A percentile compares a stretch with the other conserved stretches of the same genome.
Evolutionary conservation across 2,888 invertebrate species (phyloP).

Genomic region (Hypolimnas misippus): DNA sequence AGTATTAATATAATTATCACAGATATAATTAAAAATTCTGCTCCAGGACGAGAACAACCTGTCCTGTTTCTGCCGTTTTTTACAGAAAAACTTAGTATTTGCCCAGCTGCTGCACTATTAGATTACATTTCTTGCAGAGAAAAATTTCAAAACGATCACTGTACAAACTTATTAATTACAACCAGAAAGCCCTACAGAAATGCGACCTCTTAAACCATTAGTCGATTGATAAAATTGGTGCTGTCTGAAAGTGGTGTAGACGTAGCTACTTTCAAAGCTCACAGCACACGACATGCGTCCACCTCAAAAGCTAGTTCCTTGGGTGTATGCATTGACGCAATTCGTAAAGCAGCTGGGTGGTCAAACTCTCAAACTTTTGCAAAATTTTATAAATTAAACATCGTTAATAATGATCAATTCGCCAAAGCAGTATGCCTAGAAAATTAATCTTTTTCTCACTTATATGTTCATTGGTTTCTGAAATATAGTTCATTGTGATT

Average conservation of each 20-base stretch:
- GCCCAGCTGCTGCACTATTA: conserved; percentile 10
- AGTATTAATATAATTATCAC: conserved; percentile 13
- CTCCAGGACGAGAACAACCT: conserved; percentile 5
- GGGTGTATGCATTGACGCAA: background rate
- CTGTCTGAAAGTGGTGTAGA: background rate
- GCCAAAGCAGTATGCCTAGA: background rate
- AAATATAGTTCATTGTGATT: no score
- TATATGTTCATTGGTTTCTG: no score
- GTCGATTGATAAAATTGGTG: no score
- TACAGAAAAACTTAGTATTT: conserved; percentile 9
- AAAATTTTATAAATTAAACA: background rate
- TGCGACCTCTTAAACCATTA: background rate
- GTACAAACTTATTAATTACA: background rate
- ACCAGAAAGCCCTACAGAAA: conserved; percentile 2
- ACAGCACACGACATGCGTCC: background rate
- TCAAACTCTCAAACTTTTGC: background rate
- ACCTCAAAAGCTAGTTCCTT: background rate
- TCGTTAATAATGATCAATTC: background rate
- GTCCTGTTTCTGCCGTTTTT: conserved; percentile 15
- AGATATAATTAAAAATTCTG: conserved; percentile 19
- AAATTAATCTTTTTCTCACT: background rate
- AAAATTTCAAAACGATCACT: background rate
- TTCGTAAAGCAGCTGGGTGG: background rate
- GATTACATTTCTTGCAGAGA: conserved; percentile 4
- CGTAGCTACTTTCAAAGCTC: background rate